Base-by-base conservation (phyloP, 2,113 vertebrate genomes). In the Zingel zingel region DNA sequence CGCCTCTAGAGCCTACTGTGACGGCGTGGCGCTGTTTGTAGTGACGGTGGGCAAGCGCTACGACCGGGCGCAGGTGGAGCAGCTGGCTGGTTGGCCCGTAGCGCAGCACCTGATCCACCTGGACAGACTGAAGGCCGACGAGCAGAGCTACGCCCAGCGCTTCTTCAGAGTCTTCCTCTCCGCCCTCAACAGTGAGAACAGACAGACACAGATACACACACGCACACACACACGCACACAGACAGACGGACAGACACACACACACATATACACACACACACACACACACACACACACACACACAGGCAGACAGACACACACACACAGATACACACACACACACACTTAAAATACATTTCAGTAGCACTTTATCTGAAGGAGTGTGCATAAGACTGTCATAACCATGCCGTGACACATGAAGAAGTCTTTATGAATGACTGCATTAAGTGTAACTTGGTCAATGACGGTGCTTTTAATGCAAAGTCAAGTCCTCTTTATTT, bases 71-170 rank as follows among this genome's bases (percentile, higher is more conserved):
- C 85, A 97, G 77, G 90, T 96, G 86, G 91, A 93, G 14, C 92
- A 94, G 65, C 85, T 98, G 77, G 95, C 94, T 5, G 96, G 97
- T 25, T 2, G 3, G 1, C 97, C 96, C 0, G 25, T 73, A 0
- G 94, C 95, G 1, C 97, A 98, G 86, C 97, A 98, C 86, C 86
- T 96, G 23, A 58, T 99, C 68, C 86, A 80, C 0, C 4, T 97
- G 7, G 70, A 83, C 33, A 84, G 83, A 0, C 69, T 95, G 82
- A 94, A 89, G 7, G 47, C 83, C 0, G 72, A 50, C 0, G 96
- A 97, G 67, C 88, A 95, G 81, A 74, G 62, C 1, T 97, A 97
- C 0, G 86, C 94, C 18, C 88, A 89, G 25, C 89, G 92, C 74
- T 98, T 97, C 94, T 91, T 87, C 18, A 78, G 91, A 0, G 90